Evolutionary conservation across 2,113 vertebrate species (phyloP), one percentile per base, ranked within the genome.

Genomic region (Grallaria varia): DNA sequence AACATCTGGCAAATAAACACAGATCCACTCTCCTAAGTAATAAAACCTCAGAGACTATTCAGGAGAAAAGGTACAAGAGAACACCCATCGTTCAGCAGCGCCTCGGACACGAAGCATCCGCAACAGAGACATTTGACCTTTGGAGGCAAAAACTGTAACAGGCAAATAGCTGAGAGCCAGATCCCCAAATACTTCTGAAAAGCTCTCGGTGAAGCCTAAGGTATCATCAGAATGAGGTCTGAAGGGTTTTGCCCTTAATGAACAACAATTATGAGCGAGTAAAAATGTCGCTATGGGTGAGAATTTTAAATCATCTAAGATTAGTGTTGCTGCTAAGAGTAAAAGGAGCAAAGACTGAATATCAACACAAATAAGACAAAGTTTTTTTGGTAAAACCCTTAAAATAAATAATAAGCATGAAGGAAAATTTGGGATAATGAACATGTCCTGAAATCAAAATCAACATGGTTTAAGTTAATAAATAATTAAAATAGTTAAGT

Each of bases 121-220:
- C 89, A 80, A 94, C 24, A 69, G 85, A 96, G 66, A 95, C 85
- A 90, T 86, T 58, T 89, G 85, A 94, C 79, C 76, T 93, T 96
- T 93, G 92, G 90, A 94, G 86, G 93, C 95, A 95, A 84, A 96
- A 93, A 90, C 85, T 84, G 82, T 89, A 95, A 95, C 92, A 95
- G 96, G 93, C 95, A 94, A 97, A 91, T 86, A 93, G 76, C 85
- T 88, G 95, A 97, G 92, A 97, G 96, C 96, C 72, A 87, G 89
- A 97, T 96, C 93, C 95, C 96, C 93, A 96, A 93, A 81, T 73
- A 94, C 78, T 82, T 86, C 87, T 42, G 76, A 93, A 96, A 94
- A 96, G 93, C 93, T 96, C 95, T 95, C 93, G 72, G 85, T 95
- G 90, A 97, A 96, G 90, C 92, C 93, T 80, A 95, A 90, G 52